phyloP scores from a whole-genome alignment of 2,113 vertebrate genomes.

The Ciconia maguari region DNA sequence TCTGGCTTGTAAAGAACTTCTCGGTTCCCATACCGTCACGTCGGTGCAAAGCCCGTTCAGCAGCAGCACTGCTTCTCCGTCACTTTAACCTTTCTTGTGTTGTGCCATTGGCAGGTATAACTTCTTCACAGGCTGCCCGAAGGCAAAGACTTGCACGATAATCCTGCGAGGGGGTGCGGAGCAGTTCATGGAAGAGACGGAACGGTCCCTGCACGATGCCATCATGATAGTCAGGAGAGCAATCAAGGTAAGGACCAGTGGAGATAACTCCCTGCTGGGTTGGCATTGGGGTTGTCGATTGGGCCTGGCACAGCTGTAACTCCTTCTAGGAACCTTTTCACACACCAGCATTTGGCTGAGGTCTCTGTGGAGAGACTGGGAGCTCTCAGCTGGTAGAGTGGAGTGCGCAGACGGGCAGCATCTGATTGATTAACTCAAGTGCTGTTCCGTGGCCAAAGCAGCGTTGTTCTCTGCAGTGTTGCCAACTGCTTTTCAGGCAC shows the following conservation, averaged over 20 bases:
- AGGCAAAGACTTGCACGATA: conserved; percentile 94
- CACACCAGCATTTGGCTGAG: neutral
- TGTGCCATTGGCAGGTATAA: conserved; percentile 82
- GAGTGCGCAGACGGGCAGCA: fast-evolving
- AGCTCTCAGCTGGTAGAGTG: neutral
- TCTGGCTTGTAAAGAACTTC: neutral
- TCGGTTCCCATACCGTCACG: fast-evolving
- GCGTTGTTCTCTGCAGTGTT: fast-evolving
- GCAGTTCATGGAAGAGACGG: conserved; percentile 98
- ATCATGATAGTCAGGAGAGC: conserved; percentile 98
- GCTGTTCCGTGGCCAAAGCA: neutral
- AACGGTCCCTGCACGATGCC: conserved; percentile 94
- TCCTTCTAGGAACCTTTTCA: neutral
- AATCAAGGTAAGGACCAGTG: conserved; percentile 82
- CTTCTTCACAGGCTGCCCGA: conserved; percentile 93
- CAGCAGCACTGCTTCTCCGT: neutral
- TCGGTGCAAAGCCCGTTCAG: neutral
- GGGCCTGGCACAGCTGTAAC: neutral
- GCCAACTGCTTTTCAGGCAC: neutral
- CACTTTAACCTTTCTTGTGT: fast-evolving
- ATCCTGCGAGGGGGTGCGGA: conserved; percentile 93
- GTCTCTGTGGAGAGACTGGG: neutral
- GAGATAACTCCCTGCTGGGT: neutral
- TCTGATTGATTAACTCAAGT: neutral
- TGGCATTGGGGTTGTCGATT: fast-evolving